phyloP scores from a whole-genome alignment of 1,140 invertebrate genomes.

The Dinoponera quadriceps region DNA sequence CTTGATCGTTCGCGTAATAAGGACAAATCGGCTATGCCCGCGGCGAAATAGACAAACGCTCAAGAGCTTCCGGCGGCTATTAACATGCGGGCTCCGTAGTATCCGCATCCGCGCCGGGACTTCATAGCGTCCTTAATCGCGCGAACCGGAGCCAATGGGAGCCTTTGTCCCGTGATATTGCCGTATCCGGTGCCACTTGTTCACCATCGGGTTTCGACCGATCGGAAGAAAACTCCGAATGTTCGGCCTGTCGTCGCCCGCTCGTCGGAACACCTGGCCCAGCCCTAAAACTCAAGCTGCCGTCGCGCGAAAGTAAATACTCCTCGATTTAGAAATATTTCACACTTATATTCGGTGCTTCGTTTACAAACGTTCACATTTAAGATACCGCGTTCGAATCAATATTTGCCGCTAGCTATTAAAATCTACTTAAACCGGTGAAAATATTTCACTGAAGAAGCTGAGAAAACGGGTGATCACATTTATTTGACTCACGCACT shows the following conservation, averaged over 20 bases:
- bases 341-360: too few relatives aligned
- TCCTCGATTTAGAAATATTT: too few relatives aligned
- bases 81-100: conserved; percentile 80
- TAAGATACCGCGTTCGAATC: too few relatives aligned
- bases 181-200: conserved; percentile 73
- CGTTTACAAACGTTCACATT: neutral
- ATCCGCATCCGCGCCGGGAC: conserved; percentile 76
- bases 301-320: too few relatives aligned
- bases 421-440: too few relatives aligned
- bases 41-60: conserved; percentile 74
- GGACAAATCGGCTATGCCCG: conserved; percentile 34
- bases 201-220: conserved; percentile 47
- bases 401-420: too few relatives aligned
- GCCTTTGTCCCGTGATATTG: conserved; percentile 70
- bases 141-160: conserved; percentile 48
- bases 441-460: too few relatives aligned
- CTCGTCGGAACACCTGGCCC: neutral
- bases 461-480: too few relatives aligned
- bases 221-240: neutral
- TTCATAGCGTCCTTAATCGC: conserved; percentile 76
- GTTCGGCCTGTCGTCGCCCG: neutral
- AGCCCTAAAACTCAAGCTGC: too few relatives aligned
- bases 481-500: too few relatives aligned
- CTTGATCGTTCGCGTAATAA: conserved; percentile 58
- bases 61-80: conserved; percentile 77